Base-by-base conservation (phyloP, 2,797 vertebrate species). In the Urophycis tenuis region DNA sequence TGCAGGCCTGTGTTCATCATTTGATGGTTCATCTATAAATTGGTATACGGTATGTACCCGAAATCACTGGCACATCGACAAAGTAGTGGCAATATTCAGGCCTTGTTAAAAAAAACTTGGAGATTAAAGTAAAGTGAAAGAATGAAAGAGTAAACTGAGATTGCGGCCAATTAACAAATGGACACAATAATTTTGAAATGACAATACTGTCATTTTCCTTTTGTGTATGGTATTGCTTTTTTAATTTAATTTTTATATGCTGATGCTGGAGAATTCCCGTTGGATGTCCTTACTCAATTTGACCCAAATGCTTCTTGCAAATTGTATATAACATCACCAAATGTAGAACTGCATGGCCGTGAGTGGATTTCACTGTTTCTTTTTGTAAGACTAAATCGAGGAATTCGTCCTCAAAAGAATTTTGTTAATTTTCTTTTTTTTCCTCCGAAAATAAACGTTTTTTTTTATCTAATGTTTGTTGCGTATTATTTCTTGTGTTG, bases 51-150 rank as follows among this genome's bases (percentile, higher is more conserved):
- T n/a, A 29, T 29, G 25, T 29, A 29, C 25, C 25, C 17, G 22
- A 11, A 60, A 25, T 6, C 53, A 60, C 9, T 60, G 53, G 22
- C n/a, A 22, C 53, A 60, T 25, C 22, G n/a, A 60, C n/a, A 7
- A 60, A 60, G 22, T 70, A 79, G 30, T 71, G 49, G 79, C 72
- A 80, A 25, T 78, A 77, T 76, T 75, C 15, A 29, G 76, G n/a
- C 33, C 33, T 81, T 74, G 69, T 53, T 75, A 74, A 72, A 69
- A 64, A 73, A 73, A 83, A 77, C 76, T 14, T 74, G 85, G 75
- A 84, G 82, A 84, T 80, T 74, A 22, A 45, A 72, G 78, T 77
- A n/a, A n/a, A n/a, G n/a, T n/a, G n/a, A n/a, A n/a, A n/a, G n/a
- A n/a, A n/a, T n/a, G n/a, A n/a, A n/a, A n/a, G n/a, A n/a, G 8